A percentile compares a stretch with the other conserved stretches of the same genome.
phyloP scores from a whole-genome alignment of 2,113 vertebrate species.

The Charadrius vociferus region DNA sequence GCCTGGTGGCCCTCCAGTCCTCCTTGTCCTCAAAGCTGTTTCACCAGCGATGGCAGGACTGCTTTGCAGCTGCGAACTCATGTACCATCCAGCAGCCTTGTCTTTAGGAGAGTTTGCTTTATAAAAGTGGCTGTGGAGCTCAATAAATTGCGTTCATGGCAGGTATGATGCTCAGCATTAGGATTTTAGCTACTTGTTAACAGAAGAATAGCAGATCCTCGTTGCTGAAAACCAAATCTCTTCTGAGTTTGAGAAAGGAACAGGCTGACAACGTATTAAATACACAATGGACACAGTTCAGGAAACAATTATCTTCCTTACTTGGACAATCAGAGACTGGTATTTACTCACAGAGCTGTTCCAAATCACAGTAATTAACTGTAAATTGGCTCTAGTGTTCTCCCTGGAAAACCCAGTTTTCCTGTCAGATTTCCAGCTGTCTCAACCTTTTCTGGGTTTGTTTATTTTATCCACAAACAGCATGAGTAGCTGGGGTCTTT shows the following conservation, averaged over 20 bases:
- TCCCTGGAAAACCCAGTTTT: slow-evolving; percentile 60
- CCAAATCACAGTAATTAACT: slow-evolving; percentile 72
- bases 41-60: not conserved
- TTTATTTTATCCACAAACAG: slow-evolving; percentile 44
- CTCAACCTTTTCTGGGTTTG: slow-evolving; percentile 43
- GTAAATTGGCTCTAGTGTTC: slow-evolving; percentile 58
- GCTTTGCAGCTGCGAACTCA: not conserved
- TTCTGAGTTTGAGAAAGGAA: slow-evolving; percentile 6
- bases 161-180: not conserved
- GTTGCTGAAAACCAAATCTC: not conserved
- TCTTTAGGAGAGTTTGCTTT: not conserved
- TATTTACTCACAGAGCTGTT: slow-evolving; percentile 62
- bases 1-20: not conserved
- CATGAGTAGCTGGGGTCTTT: not conserved
- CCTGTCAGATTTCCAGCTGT: slow-evolving; percentile 45
- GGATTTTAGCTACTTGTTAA: not conserved
- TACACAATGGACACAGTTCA: slow-evolving; percentile 49
- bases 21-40: not conserved
- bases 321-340: slow-evolving; percentile 45
- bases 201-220: not conserved
- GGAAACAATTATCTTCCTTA: slow-evolving; percentile 66
- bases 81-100: not conserved
- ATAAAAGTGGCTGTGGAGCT: not conserved
- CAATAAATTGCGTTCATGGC: fast-evolving
- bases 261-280: not conserved